A percentile compares a stretch with the other conserved stretches of the same genome.
phyloP scores from a whole-genome alignment of 2,797 vertebrate species.

The Fundulus diaphanus region DNA sequence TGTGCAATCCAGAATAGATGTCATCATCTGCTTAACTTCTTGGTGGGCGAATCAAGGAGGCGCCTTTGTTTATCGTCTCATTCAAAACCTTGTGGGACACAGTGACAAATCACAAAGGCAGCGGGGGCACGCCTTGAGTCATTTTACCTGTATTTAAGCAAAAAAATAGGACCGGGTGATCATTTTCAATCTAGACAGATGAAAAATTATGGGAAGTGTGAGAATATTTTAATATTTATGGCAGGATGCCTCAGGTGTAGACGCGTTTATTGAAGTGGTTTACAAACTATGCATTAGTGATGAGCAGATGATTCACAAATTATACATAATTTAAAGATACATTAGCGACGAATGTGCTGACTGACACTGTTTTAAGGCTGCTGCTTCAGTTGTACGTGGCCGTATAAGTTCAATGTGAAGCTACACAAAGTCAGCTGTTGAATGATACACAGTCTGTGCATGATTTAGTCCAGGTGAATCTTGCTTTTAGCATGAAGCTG shows the following conservation, averaged over 20 bases:
- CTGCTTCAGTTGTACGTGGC: not conserved
- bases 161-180: conserved; percentile 9
- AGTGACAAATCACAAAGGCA: not conserved
- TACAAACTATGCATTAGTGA: conserved; percentile 49
- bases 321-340: conserved; percentile 42
- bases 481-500: conserved; percentile 20
- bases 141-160: not conserved
- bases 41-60: conserved; percentile 1
- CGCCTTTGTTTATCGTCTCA: not conserved
- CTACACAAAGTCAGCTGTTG: conserved; percentile 2
- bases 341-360: not conserved
- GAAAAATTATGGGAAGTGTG: conserved; percentile 19
- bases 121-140: not conserved
- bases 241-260: conserved; percentile 27
- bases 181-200: not conserved
- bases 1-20: conserved; percentile 2
- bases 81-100: conserved; percentile 6
- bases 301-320: conserved; percentile 45
- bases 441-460: conserved; percentile 6
- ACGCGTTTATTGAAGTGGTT: conserved; percentile 28
- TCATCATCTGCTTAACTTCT: conserved; percentile 13
- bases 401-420: not conserved
- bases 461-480: conserved; percentile 1
- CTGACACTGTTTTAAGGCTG: conserved; percentile 17
- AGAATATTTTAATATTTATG: conserved; percentile 39